Conservation (phyloP, 2,113 vertebrate species). For the Ardeotis arabs region DNA sequence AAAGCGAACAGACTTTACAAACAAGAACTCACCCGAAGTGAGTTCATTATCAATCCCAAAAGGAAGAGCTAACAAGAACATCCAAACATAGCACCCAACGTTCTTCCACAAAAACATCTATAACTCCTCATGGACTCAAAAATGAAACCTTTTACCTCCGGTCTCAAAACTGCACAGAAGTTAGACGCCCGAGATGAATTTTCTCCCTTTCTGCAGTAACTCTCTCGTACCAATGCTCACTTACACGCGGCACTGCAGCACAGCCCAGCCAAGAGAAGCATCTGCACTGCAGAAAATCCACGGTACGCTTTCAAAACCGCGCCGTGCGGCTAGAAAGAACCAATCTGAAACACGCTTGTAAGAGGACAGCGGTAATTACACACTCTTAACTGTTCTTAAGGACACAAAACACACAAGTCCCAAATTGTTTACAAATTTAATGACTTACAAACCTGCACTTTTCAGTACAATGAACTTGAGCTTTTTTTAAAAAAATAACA, state of each 20-base stretch:
- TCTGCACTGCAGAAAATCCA: not conserved
- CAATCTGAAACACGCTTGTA: rapidly evolving
- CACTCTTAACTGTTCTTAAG: not conserved
- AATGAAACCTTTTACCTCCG: rapidly evolving
- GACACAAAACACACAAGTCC: not conserved
- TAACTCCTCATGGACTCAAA: rapidly evolving
- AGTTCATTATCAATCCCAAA: too few relatives aligned
- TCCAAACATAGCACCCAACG: not conserved
- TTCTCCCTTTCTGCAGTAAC: not conserved
- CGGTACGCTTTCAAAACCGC: rapidly evolving
- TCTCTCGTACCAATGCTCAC: too few relatives aligned
- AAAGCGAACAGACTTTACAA: not conserved
- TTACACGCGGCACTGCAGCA: too few relatives aligned
- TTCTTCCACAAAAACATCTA: not conserved
- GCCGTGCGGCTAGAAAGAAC: not conserved
- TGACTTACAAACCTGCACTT: not conserved
- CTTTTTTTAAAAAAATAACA: not conserved
- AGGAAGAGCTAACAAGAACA: not conserved
- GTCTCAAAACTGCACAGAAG: not conserved
- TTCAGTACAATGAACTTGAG: not conserved
- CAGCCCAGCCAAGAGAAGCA: not conserved
- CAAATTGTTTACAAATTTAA: slow-evolving; percentile 27
- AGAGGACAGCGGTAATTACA: not conserved
- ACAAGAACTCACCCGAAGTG: not conserved
- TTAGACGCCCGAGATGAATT: not conserved